A percentile compares a stretch with the other conserved stretches of the same genome.
Evolutionary conservation across 2,797 vertebrate genomes (phyloP).

Genomic region (Coregonus sp.): DNA sequence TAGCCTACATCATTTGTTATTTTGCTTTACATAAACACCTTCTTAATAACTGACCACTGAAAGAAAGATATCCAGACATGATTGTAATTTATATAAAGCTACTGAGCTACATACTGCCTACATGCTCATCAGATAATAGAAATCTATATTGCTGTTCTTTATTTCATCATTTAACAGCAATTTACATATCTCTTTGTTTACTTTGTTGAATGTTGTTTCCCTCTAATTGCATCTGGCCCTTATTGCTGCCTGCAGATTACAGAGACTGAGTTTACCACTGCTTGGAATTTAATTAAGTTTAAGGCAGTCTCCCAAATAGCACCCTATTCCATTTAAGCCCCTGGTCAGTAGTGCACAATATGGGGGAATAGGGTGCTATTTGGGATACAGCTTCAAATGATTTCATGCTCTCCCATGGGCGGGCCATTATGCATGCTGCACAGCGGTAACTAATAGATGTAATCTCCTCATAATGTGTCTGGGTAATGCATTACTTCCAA

Average conservation of each 20-base stretch:
- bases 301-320: background rate
- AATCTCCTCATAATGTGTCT: constrained; percentile 22
- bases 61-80: background rate
- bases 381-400: constrained; percentile 87
- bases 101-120: too few relatives aligned
- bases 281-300: constrained; percentile 94
- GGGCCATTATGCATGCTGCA: constrained; percentile 83
- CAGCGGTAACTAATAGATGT: constrained; percentile 98
- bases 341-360: background rate
- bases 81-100: too few relatives aligned
- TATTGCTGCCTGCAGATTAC: constrained; percentile 86
- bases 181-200: constrained; percentile 92
- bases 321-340: background rate
- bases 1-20: too few relatives aligned
- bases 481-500: constrained; percentile 90
- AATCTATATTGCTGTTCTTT: constrained; percentile 50
- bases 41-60: background rate
- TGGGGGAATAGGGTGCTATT: background rate
- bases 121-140: too few relatives aligned
- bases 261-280: constrained; percentile 70
- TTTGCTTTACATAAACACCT: too few relatives aligned
- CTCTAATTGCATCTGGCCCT: constrained; percentile 91
- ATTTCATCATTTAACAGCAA: constrained; percentile 67
- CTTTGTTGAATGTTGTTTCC: constrained; percentile 92
- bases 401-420: constrained; percentile 94